phyloP scores from a whole-genome alignment of 2,888 invertebrate species.

The Xanthorhoe designata region DNA sequence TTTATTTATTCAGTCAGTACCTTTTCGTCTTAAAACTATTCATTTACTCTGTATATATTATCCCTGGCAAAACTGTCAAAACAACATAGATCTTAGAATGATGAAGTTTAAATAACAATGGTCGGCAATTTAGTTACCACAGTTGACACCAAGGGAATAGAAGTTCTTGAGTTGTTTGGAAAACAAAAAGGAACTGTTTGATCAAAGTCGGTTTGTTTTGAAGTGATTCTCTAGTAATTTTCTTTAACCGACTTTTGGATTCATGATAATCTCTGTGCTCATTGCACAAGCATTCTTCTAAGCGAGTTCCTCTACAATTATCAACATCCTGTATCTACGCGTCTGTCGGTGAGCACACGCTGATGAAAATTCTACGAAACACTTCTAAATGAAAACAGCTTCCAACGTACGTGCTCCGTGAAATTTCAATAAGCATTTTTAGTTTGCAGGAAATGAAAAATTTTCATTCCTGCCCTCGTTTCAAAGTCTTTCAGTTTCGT shows the following conservation, averaged over 20 bases:
- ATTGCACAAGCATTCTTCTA: not conserved
- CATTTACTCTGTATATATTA: no score
- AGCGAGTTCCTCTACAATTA: not conserved
- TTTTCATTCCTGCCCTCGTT: constrained; percentile 13
- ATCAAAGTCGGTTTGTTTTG: not conserved
- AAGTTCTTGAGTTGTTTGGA: not conserved
- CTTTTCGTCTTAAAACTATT: no score
- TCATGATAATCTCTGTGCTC: not conserved
- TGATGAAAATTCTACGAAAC: constrained; percentile 1
- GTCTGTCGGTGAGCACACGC: not conserved
- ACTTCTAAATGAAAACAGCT: not conserved
- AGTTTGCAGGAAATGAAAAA: constrained; percentile 22
- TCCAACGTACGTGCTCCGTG: not conserved
- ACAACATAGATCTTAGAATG: not conserved
- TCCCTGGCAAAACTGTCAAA: not conserved
- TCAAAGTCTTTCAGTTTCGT: constrained; percentile 17
- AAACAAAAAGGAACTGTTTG: not conserved
- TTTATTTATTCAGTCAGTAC: no score
- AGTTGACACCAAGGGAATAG: not conserved
- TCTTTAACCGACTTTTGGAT: not conserved
- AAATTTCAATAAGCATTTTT: constrained; percentile 15
- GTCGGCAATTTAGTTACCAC: not conserved
- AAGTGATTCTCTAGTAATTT: not conserved
- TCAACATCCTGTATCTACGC: not conserved
- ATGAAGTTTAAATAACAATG: not conserved